phyloP scores from a whole-genome alignment of 2,888 invertebrate species.

The Ischnura elegans region DNA sequence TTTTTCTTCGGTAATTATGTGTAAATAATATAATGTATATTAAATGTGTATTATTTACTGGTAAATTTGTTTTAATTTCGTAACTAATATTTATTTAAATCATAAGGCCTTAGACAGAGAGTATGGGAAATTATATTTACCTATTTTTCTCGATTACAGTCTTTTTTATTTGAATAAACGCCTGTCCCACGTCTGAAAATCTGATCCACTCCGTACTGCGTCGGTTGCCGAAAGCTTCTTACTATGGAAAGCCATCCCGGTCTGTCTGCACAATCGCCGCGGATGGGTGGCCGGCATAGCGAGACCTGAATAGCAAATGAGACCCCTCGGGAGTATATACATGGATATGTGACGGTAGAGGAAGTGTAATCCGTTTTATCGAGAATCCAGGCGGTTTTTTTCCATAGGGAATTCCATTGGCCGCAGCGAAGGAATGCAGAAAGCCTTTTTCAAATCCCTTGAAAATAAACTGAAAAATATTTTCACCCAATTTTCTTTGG shows the following conservation, averaged over 20 bases:
- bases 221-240: neutral
- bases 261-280: neutral
- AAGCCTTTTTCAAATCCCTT: too few relatives aligned
- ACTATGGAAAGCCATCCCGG: neutral
- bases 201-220: neutral
- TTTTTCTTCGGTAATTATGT: too few relatives aligned
- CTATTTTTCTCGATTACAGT: neutral
- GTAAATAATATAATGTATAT: too few relatives aligned
- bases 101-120: too few relatives aligned
- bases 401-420: neutral
- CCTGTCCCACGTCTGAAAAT: neutral
- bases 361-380: neutral
- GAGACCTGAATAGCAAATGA: neutral
- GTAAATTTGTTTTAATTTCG: too few relatives aligned
- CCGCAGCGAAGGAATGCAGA: neutral
- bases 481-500: too few relatives aligned
- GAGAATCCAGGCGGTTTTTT: neutral
- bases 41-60: too few relatives aligned
- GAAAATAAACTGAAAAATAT: too few relatives aligned
- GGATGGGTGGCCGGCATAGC: neutral
- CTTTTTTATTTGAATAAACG: neutral
- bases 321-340: neutral
- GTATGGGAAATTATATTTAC: neutral
- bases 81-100: too few relatives aligned
- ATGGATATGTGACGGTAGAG: neutral